Conservation (phyloP, 2,113 vertebrate genomes). For the Donacobius atricapilla region DNA sequence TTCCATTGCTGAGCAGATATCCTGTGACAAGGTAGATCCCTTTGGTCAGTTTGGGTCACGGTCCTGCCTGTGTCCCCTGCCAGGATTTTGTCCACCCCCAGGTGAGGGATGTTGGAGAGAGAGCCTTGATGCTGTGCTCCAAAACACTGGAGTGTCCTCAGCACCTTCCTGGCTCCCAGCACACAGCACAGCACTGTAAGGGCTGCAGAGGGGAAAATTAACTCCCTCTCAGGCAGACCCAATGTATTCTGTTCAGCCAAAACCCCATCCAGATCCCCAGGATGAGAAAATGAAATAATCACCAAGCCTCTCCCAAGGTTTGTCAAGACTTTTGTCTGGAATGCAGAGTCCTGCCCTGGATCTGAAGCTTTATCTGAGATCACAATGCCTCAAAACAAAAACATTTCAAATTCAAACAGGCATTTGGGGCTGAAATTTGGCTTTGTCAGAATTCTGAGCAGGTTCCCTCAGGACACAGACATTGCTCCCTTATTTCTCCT, state of each 20-base stretch:
- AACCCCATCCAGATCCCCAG: not conserved
- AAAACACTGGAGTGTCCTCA: not conserved
- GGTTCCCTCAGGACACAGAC: not conserved
- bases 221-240: not conserved
- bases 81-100: not conserved
- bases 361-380: not conserved
- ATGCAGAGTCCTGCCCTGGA: not conserved
- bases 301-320: not conserved
- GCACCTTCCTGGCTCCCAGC: not conserved
- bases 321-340: not conserved
- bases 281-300: rapidly evolving
- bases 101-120: too few relatives aligned
- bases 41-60: not conserved
- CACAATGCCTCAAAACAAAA: not conserved
- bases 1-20: not conserved
- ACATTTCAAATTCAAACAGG: not conserved
- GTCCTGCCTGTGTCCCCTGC: not conserved
- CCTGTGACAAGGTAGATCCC: too few relatives aligned
- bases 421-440: not conserved
- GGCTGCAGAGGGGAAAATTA: not conserved
- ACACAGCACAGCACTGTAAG: not conserved
- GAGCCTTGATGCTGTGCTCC: too few relatives aligned
- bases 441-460: not conserved
- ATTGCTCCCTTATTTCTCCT: not conserved
- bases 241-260: rapidly evolving